These are phyloP conservation scores for Discoglossus pictus DNA, from an alignment of 2,797 vertebrate species.

Conservation along the genomic window DNA sequence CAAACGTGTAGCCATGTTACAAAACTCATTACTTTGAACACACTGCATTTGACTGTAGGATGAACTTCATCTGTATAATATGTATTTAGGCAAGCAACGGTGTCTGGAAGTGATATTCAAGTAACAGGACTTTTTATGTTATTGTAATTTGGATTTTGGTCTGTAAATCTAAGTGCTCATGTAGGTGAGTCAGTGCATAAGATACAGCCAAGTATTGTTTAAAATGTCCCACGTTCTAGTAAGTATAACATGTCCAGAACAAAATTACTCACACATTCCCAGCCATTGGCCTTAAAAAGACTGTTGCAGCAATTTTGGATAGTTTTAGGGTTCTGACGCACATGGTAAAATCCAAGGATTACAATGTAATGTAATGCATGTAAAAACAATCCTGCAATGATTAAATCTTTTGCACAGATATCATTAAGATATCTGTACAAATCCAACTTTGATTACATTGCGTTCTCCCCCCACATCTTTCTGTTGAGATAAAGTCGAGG, in stretches of 20 bases:
- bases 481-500: no score
- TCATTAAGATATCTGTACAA: not conserved
- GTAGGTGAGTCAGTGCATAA: constrained; percentile 32
- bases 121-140: not conserved
- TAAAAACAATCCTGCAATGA: constrained; percentile 3
- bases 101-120: not conserved
- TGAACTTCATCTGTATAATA: no score
- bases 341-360: not conserved
- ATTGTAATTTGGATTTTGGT: not conserved
- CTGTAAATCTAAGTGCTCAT: constrained; percentile 9
- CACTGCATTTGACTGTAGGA: no score
- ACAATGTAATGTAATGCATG: constrained; percentile 14
- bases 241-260: not conserved
- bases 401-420: not conserved
- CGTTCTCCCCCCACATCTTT: no score
- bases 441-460: constrained; percentile 2
- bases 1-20: no score
- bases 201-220: constrained; percentile 17
- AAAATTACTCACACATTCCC: constrained; percentile 27
- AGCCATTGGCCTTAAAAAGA: not conserved
- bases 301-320: constrained; percentile 1
- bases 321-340: not conserved
- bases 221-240: not conserved
- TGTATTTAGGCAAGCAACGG: no score
- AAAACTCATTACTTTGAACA: no score